Conservation (phyloP, 2,888 invertebrate species). For the Spisula subtruncata region DNA sequence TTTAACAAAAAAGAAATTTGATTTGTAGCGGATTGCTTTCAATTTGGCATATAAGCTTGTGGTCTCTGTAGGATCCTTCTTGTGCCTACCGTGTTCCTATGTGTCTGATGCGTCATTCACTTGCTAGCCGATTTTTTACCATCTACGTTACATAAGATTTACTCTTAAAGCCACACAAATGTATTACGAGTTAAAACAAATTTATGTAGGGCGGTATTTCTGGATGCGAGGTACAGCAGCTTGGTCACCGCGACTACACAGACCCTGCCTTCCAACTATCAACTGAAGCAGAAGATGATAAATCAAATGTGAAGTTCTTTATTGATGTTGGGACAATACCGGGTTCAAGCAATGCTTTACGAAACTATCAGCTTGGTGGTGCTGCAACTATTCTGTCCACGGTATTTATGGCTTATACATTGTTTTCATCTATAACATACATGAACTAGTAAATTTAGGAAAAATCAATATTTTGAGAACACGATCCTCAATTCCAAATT, state of each 20-base stretch:
- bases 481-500: no score
- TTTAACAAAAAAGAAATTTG: no score
- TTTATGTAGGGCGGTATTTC: neutral
- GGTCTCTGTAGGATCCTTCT: neutral
- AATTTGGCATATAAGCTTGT: no score
- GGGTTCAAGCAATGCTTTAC: conserved; percentile 63
- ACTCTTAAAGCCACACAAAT: neutral
- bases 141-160: neutral
- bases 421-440: no score
- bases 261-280: conserved; percentile 74
- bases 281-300: conserved; percentile 71
- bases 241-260: conserved; percentile 72
- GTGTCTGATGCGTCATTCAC: neutral
- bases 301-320: conserved; percentile 62
- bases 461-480: no score
- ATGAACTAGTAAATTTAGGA: no score
- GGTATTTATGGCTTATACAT: conserved; percentile 44
- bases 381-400: conserved; percentile 60
- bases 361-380: conserved; percentile 68
- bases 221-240: conserved; percentile 62
- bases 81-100: neutral
- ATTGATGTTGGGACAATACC: conserved; percentile 70
- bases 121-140: neutral
- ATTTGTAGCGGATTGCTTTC: neutral
- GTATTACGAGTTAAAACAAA: neutral